Conservation (phyloP, 1,140 invertebrate species). For the Drosophila kurseongensis region DNA sequence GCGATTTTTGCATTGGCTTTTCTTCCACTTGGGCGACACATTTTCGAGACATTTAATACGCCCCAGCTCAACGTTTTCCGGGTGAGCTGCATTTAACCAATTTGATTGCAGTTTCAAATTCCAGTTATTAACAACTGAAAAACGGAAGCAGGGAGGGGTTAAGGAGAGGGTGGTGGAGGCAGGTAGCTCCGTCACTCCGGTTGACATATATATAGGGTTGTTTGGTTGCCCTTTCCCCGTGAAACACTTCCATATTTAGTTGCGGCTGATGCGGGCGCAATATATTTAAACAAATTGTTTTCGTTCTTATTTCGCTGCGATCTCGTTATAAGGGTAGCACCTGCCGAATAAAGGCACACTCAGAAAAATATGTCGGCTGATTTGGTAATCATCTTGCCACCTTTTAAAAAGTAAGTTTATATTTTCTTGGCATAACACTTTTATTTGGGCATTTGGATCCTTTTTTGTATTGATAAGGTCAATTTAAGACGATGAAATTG, state of each 20-base stretch:
- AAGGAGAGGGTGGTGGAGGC: neutral
- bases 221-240: slow-evolving; percentile 7
- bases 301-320: slow-evolving; percentile 36
- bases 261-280: slow-evolving; percentile 63
- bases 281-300: slow-evolving; percentile 79
- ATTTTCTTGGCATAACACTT: too few species aligned
- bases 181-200: slow-evolving; percentile 53
- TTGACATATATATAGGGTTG: slow-evolving; percentile 62
- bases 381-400: too few species aligned
- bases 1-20: slow-evolving; percentile 2
- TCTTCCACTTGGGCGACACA: slow-evolving; percentile 37
- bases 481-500: too few species aligned
- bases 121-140: slow-evolving; percentile 59
- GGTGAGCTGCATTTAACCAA: slow-evolving; percentile 47
- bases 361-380: neutral
- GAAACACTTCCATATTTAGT: slow-evolving; percentile 53
- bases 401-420: too few species aligned
- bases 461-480: too few species aligned
- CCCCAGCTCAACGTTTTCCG: slow-evolving; percentile 19
- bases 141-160: slow-evolving; percentile 6
- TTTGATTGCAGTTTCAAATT: slow-evolving; percentile 71
- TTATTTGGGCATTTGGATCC: too few species aligned
- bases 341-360: slow-evolving; percentile 46
- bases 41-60: slow-evolving; percentile 54
- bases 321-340: slow-evolving; percentile 74